phyloP scores from a whole-genome alignment of 2,888 invertebrate genomes.

The Hydriomena furcata region DNA sequence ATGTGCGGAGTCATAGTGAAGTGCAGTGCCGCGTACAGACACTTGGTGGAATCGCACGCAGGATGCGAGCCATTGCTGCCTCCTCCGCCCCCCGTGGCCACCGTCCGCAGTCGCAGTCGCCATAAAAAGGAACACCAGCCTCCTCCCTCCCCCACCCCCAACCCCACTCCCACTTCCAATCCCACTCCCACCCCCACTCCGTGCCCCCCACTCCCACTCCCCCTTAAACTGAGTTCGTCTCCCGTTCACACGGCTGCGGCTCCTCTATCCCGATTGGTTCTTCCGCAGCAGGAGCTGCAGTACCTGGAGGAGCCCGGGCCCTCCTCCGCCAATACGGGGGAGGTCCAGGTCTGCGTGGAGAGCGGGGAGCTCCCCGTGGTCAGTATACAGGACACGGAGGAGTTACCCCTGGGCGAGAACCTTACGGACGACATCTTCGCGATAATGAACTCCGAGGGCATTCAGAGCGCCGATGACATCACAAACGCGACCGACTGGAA shows the following conservation, averaged over 20 bases:
- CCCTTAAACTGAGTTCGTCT: conserved; percentile 62
- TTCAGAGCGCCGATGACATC: conserved; percentile 77
- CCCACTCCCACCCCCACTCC: conserved; percentile 56
- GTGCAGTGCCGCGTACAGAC: conserved; percentile 89
- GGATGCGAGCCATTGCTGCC: conserved; percentile 69
- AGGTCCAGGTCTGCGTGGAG: conserved; percentile 74
- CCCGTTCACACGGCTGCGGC: conserved; percentile 66
- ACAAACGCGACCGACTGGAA: conserved; percentile 78
- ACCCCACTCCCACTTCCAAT: too few species aligned
- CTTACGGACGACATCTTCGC: conserved; percentile 78
- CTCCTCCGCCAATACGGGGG: conserved; percentile 59
- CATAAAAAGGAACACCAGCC: conserved; percentile 72
- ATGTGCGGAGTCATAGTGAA: conserved; percentile 90
- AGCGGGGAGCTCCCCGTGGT: conserved; percentile 78
- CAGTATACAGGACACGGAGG: conserved; percentile 80
- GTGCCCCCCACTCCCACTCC: conserved; percentile 60
- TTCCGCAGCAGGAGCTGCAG: conserved; percentile 68
- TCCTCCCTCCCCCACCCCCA: conserved; percentile 58
- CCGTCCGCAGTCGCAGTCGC: conserved; percentile 58
- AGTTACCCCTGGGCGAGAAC: conserved; percentile 73
- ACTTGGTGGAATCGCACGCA: conserved; percentile 85
- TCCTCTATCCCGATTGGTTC: conserved; percentile 67
- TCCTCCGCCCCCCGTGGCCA: conserved; percentile 69
- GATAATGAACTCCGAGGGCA: conserved; percentile 80
- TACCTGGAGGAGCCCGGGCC: conserved; percentile 67